Base-by-base conservation (phyloP, 2,113 vertebrate species). In the Polypterus senegalus region DNA sequence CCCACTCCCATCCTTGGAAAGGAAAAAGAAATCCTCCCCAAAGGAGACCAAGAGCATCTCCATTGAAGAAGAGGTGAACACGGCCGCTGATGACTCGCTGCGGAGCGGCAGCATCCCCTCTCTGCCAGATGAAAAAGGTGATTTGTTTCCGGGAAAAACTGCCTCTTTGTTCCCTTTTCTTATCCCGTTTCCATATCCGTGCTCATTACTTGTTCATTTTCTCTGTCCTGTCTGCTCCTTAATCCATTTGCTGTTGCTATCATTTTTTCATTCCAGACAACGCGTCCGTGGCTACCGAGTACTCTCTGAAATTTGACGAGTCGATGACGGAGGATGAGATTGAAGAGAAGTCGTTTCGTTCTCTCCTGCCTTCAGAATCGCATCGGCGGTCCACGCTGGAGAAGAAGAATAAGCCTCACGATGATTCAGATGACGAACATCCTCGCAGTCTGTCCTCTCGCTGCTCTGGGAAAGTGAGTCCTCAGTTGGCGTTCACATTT, bases 271-370 rank as follows among this genome's bases (percentile, higher is more conserved):
- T 27, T 27, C 27, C 69, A 84, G 92, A 97, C 74, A 90, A 81
- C 0, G 79, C 81, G 45, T 97, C 93, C 5, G 59, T 92, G 66
- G 91, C 85, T 68, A 92, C 91, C 56, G 93, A 94, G 62, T 94
- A 88, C 77, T 97, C 93, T 10, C 71, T 91, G 45, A 97, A 94
- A 81, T 94, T 96, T 73, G 94, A 94, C 63, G 92, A 96, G 71
- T 94, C 92, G 2, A 79, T 94, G 88, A 96, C 92, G 7, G 93
- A 98, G 76, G 93, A 97, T 65, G 93, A 97, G 69, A 91, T 95
- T 55, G 93, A 97, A 63, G 91, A 98, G 67, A 89, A 86, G 57
- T 98, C 93, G 3, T 98, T 97, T 63, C 88, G 93, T 45, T 96
- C 93, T 52, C 81, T 98, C 65, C 72, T 97, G 9, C 93, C 96